A percentile compares a stretch with the other conserved stretches of the same genome.
These are phyloP conservation scores for Hoplodrina ambigua DNA, from an alignment of 2,888 invertebrate genomes.

Conservation along the genomic window DNA sequence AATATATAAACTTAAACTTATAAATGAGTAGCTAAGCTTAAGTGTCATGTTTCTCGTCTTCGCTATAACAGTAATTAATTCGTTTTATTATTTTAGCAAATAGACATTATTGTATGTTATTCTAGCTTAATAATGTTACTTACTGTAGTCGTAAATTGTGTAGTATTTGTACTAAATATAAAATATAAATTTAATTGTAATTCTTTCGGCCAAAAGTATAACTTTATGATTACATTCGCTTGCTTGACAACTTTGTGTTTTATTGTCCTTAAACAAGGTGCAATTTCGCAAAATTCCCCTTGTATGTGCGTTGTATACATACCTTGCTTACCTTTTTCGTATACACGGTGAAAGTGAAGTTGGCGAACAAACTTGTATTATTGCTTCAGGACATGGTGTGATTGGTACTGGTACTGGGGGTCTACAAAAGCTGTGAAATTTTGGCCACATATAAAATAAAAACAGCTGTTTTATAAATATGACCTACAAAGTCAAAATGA, in stretches of 20 bases:
- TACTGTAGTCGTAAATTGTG: slow-evolving; percentile 12
- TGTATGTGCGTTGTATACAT: too few relatives aligned
- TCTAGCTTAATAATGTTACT: slow-evolving; percentile 5
- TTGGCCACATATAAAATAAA: too few relatives aligned
- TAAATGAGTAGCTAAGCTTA: slow-evolving; percentile 1
- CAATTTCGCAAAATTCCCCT: too few relatives aligned
- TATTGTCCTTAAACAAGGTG: neutral
- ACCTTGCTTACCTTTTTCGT: too few relatives aligned
- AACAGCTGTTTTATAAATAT: too few relatives aligned
- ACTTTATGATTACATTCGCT: slow-evolving; percentile 35
- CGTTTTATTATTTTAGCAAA: slow-evolving; percentile 14
- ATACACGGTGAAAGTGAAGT: too few relatives aligned
- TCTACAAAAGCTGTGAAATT: too few relatives aligned
- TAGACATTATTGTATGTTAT: slow-evolving; percentile 5
- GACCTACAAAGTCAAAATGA: too few relatives aligned
- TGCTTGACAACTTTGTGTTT: slow-evolving; percentile 4
- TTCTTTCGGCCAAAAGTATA: slow-evolving; percentile 29
- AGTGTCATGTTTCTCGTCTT: slow-evolving; percentile 19
- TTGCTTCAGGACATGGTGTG: too few relatives aligned
- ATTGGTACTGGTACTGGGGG: too few relatives aligned
- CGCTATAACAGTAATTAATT: neutral
- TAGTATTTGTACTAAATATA: slow-evolving; percentile 5
- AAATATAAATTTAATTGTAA: slow-evolving; percentile 15
- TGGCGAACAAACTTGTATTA: too few relatives aligned
- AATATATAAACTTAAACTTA: neutral